Percentiles rank a stretch among this genome's conserved stretches.
Evolutionary conservation across 2,113 vertebrate genomes (phyloP).

Genomic region (Syngnathus typhle): DNA sequence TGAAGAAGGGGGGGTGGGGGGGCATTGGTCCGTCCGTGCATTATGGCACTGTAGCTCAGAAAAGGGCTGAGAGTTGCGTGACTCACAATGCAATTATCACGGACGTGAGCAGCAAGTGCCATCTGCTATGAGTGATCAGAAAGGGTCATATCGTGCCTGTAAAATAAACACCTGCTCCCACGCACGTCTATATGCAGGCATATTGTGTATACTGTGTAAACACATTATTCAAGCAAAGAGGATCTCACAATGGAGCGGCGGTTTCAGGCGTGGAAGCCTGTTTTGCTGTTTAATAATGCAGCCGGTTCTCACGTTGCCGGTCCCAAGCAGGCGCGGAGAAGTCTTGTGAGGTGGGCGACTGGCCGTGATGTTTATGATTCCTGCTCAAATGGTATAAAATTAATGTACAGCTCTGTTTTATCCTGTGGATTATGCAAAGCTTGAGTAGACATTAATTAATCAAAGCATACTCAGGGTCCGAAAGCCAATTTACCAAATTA

Average conservation of each 20-base stretch:
- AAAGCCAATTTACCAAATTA: constrained; percentile 44
- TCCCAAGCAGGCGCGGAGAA: constrained; percentile 2
- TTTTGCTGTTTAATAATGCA: constrained; percentile 61
- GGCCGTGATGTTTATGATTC: no score
- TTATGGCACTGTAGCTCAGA: background rate
- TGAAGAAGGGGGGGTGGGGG: background rate
- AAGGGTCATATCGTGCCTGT: constrained; percentile 31
- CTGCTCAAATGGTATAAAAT: background rate
- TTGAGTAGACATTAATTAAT: constrained; percentile 45
- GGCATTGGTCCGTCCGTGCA: background rate
- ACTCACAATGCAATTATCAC: constrained; percentile 36
- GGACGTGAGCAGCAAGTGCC: constrained; percentile 52
- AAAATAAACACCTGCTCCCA: constrained; percentile 22
- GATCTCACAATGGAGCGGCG: constrained; percentile 6
- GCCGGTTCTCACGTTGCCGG: constrained; percentile 30
- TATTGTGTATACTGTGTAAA: background rate
- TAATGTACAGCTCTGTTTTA: constrained; percentile 29
- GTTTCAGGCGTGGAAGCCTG: constrained; percentile 38
- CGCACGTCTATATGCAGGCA: background rate
- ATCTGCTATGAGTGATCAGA: constrained; percentile 56
- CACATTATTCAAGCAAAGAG: constrained; percentile 16
- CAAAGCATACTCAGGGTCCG: constrained; percentile 29
- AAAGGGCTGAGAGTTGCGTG: constrained; percentile 32
- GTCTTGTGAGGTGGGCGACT: background rate
- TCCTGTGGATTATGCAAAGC: constrained; percentile 24